Evolutionary conservation across 2,888 invertebrate species (phyloP).

Genomic region (Folsomia manolachei): DNA sequence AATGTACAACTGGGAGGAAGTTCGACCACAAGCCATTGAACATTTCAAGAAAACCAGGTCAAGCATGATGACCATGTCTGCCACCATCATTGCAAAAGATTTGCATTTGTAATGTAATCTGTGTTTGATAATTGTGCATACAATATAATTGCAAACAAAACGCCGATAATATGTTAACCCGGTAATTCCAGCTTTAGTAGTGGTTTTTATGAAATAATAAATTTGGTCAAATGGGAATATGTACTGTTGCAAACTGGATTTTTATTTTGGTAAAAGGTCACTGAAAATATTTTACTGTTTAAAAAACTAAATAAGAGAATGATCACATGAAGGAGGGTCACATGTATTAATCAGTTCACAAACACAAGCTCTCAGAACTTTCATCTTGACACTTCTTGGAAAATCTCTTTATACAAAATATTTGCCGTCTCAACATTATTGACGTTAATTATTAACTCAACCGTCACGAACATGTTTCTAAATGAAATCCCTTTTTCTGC

Average conservation of each 20-base stretch:
- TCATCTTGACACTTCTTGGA: neutral
- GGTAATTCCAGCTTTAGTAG: no score
- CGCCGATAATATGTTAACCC: no score
- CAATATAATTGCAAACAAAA: no score
- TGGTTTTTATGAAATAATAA: neutral
- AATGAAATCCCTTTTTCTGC: no score
- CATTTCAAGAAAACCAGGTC: conserved; percentile 68
- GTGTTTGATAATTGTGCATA: no score
- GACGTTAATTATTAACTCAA: neutral
- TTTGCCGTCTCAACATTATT: neutral
- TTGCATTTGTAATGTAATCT: conserved; percentile 59
- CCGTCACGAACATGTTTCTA: no score
- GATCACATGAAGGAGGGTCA: no score
- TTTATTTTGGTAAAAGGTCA: no score
- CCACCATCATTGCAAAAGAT: conserved; percentile 72
- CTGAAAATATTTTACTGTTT: no score
- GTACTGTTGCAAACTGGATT: no score
- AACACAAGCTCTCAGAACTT: neutral
- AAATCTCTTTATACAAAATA: neutral
- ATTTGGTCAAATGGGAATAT: neutral
- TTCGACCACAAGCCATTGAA: conserved; percentile 65
- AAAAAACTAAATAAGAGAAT: no score
- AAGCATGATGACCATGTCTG: conserved; percentile 80
- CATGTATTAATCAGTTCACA: no score
- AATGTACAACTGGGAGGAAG: conserved; percentile 73